Base-by-base conservation (phyloP, 1,140 invertebrate species). In the Leptinotarsa undecemlineata region DNA sequence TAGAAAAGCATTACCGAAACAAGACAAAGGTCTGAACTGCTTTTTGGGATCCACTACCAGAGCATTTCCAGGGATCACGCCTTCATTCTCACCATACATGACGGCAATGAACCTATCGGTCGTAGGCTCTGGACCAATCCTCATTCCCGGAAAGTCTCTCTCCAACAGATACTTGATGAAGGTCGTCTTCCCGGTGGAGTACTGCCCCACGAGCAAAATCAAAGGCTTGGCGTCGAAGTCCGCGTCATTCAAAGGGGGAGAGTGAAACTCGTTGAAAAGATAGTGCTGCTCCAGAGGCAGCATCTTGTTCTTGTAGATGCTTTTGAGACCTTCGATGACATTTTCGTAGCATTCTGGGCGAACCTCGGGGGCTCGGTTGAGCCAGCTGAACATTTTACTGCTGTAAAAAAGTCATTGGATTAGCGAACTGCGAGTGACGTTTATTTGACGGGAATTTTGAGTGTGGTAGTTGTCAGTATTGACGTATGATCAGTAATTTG, bases 141-240 rank as follows among this genome's bases (percentile, higher is more conserved):
- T 83, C 76, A 91, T 91, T 4, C 90, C 91, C 8, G 90, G 91
- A 81, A 91, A 91, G 74, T 92, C 90, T 79, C 88, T 85, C 78
- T 91, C 90, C 21, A 91, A 80, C 23, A 92, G 81, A 81, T 91
- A 90, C 71, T 88, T 87, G 73, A 93, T 93, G 81, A 93, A 92
- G 4, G 92, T 92, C 15, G 92, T 93, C 85, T 93, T 93, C 26
- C 92, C 92, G 2, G 92, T 93, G 3, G 91, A 93, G 84, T 93
- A 93, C 82, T 93, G 92, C 20, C 92, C 92, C 33, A 93, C 90
- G 13, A 93, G 84, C 26, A 93, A 80, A 66, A 93, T 90, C 89
- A 93, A 90, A 1, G 92, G 92, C 79, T 92, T 93, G 3, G 91
- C 90, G 81, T 92, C 91, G 82, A 94, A 94, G 85, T 94, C 92